Evolutionary conservation across 2,113 vertebrate genomes (phyloP).

Genomic region (Phyllostomus hastatus): DNA sequence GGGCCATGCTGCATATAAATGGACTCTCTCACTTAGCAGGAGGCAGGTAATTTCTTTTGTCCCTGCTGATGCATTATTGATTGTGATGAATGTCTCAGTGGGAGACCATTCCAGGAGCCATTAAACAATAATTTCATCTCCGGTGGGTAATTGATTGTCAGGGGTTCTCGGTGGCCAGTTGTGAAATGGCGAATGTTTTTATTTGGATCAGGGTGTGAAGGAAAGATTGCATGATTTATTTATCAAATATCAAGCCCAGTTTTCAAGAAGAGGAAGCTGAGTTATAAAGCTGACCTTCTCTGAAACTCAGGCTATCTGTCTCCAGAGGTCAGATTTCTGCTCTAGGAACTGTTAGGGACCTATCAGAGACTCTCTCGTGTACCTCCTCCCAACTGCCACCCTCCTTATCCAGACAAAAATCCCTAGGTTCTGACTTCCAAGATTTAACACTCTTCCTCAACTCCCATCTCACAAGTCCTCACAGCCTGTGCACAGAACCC

Average conservation of each 20-base stretch:
- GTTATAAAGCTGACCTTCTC: conserved; percentile 63
- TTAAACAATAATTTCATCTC: conserved; percentile 90
- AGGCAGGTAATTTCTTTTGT: conserved; percentile 88
- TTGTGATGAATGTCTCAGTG: conserved; percentile 87
- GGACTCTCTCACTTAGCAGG: conserved; percentile 83
- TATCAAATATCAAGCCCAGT: conserved; percentile 68
- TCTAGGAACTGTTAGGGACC: background rate
- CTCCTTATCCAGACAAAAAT: background rate
- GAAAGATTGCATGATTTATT: conserved; percentile 82
- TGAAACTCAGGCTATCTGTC: background rate
- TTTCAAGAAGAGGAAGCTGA: conserved; percentile 58
- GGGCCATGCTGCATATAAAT: conserved; percentile 80
- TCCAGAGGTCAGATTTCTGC: background rate
- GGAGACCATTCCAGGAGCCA: conserved; percentile 86
- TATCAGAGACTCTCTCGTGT: background rate
- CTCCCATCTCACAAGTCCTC: background rate
- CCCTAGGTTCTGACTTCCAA: background rate
- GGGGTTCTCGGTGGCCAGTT: conserved; percentile 75
- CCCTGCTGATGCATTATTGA: conserved; percentile 88
- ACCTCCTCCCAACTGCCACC: background rate
- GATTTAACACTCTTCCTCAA: background rate
- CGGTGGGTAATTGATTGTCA: conserved; percentile 87
- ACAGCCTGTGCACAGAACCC: background rate
- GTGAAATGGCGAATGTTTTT: conserved; percentile 81
- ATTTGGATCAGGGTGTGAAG: conserved; percentile 77